Base-by-base conservation (phyloP, 2,113 vertebrate species). In the Vulpes vulpes region DNA sequence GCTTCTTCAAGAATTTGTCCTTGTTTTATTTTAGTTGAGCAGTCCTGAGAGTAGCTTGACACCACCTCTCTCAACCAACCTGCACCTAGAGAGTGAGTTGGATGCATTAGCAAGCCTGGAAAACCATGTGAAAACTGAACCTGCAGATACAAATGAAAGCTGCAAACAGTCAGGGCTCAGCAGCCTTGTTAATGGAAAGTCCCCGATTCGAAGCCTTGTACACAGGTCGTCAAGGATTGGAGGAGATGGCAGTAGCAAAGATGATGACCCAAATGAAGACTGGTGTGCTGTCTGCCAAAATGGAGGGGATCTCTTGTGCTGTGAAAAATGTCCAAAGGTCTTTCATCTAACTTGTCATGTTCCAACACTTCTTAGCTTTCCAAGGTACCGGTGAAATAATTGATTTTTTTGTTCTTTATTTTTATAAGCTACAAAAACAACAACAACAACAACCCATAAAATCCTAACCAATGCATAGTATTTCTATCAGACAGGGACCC, bases 231-330 rank as follows among this genome's bases (percentile, higher is more conserved):
- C 98, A 6, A 97, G 99, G 8, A 94, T 43, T 22, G 98, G 98
- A 69, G 98, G 98, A 60, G 98, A 99, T 19, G 97, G 98, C 19
- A 98, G 7, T 53, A 99, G 98, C 97, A 99, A 99, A 97, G 99
- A 99, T 0, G 99, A 99, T 0, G 99, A 99, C 94, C 99, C 99
- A 4, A 99, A 99, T 82, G 99, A 99, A 98, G 99, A 99, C 98
- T 99, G 99, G 99, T 99, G 99, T 89, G 99, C 99, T 0, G 99
- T 99, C 83, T 99, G 99, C 98, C 99, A 99, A 97, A 99, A 99
- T 0, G 99, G 99, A 80, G 99, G 99, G 23, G 99, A 99, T 95
- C 99, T 99, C 11, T 98, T 99, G 22, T 99, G 99, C 98, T 99
- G 99, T 95, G 99, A 99, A 97, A 99, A 99, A 98, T 99, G 99